Evolutionary conservation across 2,888 invertebrate genomes (phyloP).

Genomic region (Sphaerophoria taeniata): DNA sequence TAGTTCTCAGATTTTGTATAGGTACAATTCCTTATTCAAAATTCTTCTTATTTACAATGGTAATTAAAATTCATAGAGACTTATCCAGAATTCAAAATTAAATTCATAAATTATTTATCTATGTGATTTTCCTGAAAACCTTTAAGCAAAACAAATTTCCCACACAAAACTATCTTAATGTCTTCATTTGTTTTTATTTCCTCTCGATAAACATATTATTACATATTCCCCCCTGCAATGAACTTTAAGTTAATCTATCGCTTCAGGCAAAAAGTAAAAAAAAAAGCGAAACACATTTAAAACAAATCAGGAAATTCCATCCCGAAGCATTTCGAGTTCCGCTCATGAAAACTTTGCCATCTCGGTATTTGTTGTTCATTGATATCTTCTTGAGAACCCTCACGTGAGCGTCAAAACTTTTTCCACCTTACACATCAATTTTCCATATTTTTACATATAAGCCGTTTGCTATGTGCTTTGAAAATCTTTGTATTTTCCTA

Average conservation of each 20-base stretch:
- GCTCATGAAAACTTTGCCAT: slow-evolving; percentile 8
- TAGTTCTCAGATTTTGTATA: too few relatives aligned
- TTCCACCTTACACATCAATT: not conserved
- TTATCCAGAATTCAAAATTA: too few relatives aligned
- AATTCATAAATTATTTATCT: too few relatives aligned
- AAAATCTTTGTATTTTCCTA: not conserved
- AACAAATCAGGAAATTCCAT: slow-evolving; percentile 35
- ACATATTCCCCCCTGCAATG: not conserved
- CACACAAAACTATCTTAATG: not conserved
- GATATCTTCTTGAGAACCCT: not conserved
- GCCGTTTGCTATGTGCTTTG: not conserved
- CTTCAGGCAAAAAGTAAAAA: not conserved
- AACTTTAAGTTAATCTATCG: slow-evolving; percentile 8
- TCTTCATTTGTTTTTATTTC: not conserved
- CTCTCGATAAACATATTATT: slow-evolving; percentile 2
- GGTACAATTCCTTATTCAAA: too few relatives aligned
- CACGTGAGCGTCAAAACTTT: slow-evolving; percentile 22
- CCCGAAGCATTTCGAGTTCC: slow-evolving; percentile 30
- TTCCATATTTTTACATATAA: not conserved
- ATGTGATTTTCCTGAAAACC: too few relatives aligned
- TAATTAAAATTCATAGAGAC: too few relatives aligned
- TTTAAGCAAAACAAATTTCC: too few relatives aligned
- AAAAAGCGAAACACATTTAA: too few relatives aligned
- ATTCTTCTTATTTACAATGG: too few relatives aligned
- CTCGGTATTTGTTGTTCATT: slow-evolving; percentile 17